Percentiles rank a stretch among this genome's conserved stretches.
Evolutionary conservation across 2,113 vertebrate genomes (phyloP).

Genomic region (Bos javanicus): DNA sequence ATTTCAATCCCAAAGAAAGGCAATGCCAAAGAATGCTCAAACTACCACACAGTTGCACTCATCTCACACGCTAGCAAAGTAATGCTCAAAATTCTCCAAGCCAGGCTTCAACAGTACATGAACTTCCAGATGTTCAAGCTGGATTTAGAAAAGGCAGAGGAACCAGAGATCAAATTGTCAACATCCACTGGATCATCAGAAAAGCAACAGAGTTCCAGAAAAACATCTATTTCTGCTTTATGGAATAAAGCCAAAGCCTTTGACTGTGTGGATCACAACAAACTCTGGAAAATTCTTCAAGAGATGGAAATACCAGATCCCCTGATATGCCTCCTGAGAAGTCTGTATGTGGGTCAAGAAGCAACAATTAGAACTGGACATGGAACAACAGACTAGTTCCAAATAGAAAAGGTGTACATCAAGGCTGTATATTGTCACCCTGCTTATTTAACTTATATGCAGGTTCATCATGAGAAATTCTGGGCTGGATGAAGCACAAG

Average conservation of each 20-base stretch:
- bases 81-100: background rate
- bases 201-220: background rate
- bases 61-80: background rate
- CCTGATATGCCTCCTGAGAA: background rate
- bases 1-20: background rate
- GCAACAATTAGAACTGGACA: background rate
- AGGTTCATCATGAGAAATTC: background rate
- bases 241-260: background rate
- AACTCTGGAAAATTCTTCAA: background rate
- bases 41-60: background rate
- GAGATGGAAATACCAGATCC: background rate
- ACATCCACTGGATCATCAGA: accelerated
- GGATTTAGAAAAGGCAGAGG: background rate
- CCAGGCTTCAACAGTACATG: background rate
- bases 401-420: background rate
- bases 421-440: background rate
- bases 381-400: background rate
- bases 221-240: background rate
- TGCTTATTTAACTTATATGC: background rate
- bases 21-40: background rate
- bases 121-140: background rate
- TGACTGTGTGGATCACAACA: background rate
- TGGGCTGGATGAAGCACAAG: background rate
- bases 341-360: background rate
- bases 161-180: background rate